Evolutionary conservation across 2,797 vertebrate genomes (phyloP), one percentile per base, ranked within the genome.

Genomic region (Crypturellus tataupa): DNA sequence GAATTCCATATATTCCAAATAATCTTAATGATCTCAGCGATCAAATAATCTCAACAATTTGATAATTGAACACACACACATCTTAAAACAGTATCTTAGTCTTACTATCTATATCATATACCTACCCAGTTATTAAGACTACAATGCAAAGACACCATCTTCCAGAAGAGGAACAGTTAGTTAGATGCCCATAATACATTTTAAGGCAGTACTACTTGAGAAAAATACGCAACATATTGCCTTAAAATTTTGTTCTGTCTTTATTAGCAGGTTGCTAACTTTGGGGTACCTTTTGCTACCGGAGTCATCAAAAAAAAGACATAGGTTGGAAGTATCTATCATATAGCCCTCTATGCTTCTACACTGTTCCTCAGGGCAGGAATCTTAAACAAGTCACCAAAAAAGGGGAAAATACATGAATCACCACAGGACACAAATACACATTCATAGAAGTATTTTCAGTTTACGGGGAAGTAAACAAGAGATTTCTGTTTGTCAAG

Each of bases 291-390:
- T 47, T 59, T 80, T 76, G 46, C 27, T 56, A 56, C 35, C 60
- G 33, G 23, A 67, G 55, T 37, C 56, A 77, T 1, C 25, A 44
- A 82, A 72, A 85, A 46, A 47, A 78, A 17, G 12, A 24, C 23
- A 13, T 39, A 24, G 17, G 20, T 24, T 68, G 27, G 47, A 86
- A 92, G 25, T 47, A 75, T 24, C 51, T 55, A 5, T 35, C 60
- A 16, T 9, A 10, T 75, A 51, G 29, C 29, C 63, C 20, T 16
- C 31, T 31, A 33, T 20, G 37, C 27, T 47, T 64, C 44, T 37
- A 25, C 2, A 0, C 17, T 80, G 6, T 33, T 58, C 35, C 27
- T 91, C 37, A 21, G 23, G 0, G 1, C 4, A 2, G 16, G 16
- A 24, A 44, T 68, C 70, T 65, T 62, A 59, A 19, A 12, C 39